Conservation (phyloP, 2,888 invertebrate species). For the Platycheirus rosarum region DNA sequence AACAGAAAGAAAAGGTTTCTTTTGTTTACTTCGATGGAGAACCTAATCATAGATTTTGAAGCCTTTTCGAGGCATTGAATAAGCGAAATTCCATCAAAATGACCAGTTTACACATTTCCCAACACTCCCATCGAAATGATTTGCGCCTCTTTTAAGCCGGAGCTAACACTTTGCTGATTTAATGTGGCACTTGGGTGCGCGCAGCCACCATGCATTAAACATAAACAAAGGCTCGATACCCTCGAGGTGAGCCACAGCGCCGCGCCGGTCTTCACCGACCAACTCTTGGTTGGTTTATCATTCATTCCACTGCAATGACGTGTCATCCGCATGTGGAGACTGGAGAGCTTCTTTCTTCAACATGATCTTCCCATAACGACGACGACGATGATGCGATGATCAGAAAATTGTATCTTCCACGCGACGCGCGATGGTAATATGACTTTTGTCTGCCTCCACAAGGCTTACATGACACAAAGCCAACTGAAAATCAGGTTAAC, state of each 20-base stretch:
- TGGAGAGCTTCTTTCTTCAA: conserved; percentile 47
- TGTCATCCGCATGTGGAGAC: conserved; percentile 39
- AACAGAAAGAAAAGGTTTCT: too few species aligned
- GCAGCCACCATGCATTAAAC: conserved; percentile 41
- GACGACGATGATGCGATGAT: conserved; percentile 33
- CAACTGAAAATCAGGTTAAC: conserved; percentile 32
- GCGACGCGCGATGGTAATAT: neutral
- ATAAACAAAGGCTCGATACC: conserved; percentile 42
- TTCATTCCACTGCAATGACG: conserved; percentile 54
- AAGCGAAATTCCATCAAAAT: too few species aligned
- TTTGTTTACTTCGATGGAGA: too few species aligned
- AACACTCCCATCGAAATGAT: neutral
- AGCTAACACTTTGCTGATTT: conserved; percentile 35
- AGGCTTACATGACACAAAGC: conserved; percentile 29
- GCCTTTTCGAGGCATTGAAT: too few species aligned
- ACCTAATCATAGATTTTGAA: too few species aligned
- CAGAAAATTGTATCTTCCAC: conserved; percentile 22
- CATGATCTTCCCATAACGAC: conserved; percentile 21
- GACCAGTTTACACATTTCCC: conserved; percentile 20
- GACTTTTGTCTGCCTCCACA: conserved; percentile 16
- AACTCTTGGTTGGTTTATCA: conserved; percentile 43
- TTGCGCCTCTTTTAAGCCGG: conserved; percentile 16
- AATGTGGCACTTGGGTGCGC: conserved; percentile 55
- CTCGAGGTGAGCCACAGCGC: conserved; percentile 20
- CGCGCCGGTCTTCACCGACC: too few species aligned